Base-by-base conservation (phyloP, 2,888 invertebrate species). In the Sericinus montela region DNA sequence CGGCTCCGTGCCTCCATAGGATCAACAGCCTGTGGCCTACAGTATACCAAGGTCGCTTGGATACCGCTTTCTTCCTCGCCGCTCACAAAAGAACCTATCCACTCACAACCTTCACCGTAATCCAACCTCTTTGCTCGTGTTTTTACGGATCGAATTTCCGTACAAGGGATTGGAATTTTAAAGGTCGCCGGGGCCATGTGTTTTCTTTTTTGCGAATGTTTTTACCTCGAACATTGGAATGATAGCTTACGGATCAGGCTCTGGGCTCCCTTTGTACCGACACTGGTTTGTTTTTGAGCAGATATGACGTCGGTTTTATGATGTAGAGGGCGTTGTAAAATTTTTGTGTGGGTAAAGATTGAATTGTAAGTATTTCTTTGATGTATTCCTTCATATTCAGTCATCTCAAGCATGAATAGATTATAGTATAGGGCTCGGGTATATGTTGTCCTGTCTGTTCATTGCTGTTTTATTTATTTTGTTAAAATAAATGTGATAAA, bases 11-110 rank as follows among this genome's bases (percentile, higher is more conserved):
- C 69, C 67, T 53, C 60, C 53, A 63, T 52, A 66, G 67, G 76
- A 70, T 72, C 78, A 77, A 77, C 72, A 80, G 74, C 85, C 85
- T 81, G 77, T 75, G 87, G 87, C 86, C 86, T 87, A 83, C 83
- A 83, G 73, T 80, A 73, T 76, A 79, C 32, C 87, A 86, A 86
- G 86, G 86, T 80, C 86, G 86, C 77, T 72, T 60, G 70, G 70
- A 78, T 82, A 83, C 81, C 83, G 80, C 82, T 82, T 84, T 84
- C 82, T 79, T 80, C 77, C 68, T 64, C 57, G 49, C 60, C 58
- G 60, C 52, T 56, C 43, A 57, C 60, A 47, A 58, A 79, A 79
- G 59, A 69, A 60, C 71, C 39, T 58, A 73, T 63, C 50, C 56
- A 41, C 48, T 56, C 6, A n/a, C 25, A 8, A 15, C 19, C 15